Percentiles rank a stretch among this genome's conserved stretches.
These are phyloP conservation scores for Lathronympha strigana DNA, from an alignment of 2,888 invertebrate genomes.

Conservation along the genomic window DNA sequence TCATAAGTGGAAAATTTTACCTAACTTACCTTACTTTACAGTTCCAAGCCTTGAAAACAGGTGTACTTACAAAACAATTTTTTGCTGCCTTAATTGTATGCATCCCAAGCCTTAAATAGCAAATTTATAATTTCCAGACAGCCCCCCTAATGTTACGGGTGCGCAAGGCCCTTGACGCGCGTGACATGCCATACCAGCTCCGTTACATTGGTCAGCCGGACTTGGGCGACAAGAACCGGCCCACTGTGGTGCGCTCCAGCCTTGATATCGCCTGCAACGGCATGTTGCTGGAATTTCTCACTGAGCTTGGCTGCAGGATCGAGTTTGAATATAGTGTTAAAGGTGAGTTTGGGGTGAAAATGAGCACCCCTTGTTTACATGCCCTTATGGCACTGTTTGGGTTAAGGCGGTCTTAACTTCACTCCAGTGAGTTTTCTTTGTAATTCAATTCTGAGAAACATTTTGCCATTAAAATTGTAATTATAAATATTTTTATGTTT, in stretches of 20 bases:
- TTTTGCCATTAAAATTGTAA: too few relatives aligned
- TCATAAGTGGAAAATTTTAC: too few relatives aligned
- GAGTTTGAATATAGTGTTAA: slow-evolving; percentile 97
- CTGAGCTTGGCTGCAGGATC: slow-evolving; percentile 94
- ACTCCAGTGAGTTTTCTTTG: too few relatives aligned
- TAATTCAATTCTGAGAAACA: too few relatives aligned
- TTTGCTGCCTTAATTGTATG: neutral
- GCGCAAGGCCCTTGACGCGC: slow-evolving; percentile 91
- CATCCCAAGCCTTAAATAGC: neutral
- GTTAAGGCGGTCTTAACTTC: too few relatives aligned
- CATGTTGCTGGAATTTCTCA: slow-evolving; percentile 95
- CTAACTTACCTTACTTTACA: too few relatives aligned
- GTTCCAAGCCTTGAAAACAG: too few relatives aligned
- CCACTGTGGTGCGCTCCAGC: slow-evolving; percentile 95
- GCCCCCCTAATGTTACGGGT: slow-evolving; percentile 91
- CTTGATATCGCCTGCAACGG: slow-evolving; percentile 96
- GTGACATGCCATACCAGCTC: slow-evolving; percentile 94
- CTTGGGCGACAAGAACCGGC: slow-evolving; percentile 93
- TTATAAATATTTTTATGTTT: too few relatives aligned
- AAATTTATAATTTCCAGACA: slow-evolving; percentile 60
- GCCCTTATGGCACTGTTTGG: too few relatives aligned
- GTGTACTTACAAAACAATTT: too few relatives aligned
- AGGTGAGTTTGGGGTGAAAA: slow-evolving; percentile 85
- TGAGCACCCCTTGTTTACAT: too few relatives aligned
- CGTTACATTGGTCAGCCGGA: slow-evolving; percentile 97